phyloP scores from a whole-genome alignment of 1,140 invertebrate species.

The Saxidomus purpurata region DNA sequence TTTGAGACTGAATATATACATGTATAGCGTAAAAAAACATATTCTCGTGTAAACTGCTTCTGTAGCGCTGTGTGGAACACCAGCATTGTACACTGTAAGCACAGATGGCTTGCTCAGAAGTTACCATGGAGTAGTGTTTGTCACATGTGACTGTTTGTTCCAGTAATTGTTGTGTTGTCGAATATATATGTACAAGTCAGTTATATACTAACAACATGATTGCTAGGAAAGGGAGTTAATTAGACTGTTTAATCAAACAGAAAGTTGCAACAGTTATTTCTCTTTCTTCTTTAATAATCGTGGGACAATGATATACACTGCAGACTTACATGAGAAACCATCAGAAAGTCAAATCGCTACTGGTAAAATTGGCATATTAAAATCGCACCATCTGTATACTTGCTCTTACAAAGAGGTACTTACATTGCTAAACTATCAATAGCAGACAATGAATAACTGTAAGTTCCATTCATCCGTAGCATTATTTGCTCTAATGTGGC shows the following conservation, averaged over 20 bases:
- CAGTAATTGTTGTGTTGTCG: background rate
- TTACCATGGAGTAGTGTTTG: background rate
- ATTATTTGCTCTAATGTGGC: too few relatives aligned
- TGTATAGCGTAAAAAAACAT: too few relatives aligned
- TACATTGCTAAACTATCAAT: too few relatives aligned
- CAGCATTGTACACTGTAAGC: conserved; percentile 1
- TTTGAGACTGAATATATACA: too few relatives aligned
- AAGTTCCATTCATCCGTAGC: too few relatives aligned
- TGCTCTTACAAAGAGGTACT: too few relatives aligned
- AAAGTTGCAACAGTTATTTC: conserved; percentile 37
- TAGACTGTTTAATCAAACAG: background rate
- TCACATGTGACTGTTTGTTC: conserved; percentile 10
- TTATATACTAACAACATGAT: background rate
- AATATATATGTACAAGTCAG: background rate
- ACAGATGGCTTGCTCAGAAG: conserved; percentile 4
- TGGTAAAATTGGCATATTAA: too few relatives aligned
- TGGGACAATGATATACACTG: too few relatives aligned
- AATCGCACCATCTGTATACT: too few relatives aligned
- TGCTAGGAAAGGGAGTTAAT: background rate
- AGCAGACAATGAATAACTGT: too few relatives aligned
- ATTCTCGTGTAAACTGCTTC: background rate
- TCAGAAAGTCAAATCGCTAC: too few relatives aligned
- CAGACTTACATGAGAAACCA: too few relatives aligned
- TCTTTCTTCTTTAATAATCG: background rate
- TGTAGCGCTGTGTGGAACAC: background rate